phyloP scores from a whole-genome alignment of 2,113 vertebrate genomes.

The Trochalopteron elliotii region DNA sequence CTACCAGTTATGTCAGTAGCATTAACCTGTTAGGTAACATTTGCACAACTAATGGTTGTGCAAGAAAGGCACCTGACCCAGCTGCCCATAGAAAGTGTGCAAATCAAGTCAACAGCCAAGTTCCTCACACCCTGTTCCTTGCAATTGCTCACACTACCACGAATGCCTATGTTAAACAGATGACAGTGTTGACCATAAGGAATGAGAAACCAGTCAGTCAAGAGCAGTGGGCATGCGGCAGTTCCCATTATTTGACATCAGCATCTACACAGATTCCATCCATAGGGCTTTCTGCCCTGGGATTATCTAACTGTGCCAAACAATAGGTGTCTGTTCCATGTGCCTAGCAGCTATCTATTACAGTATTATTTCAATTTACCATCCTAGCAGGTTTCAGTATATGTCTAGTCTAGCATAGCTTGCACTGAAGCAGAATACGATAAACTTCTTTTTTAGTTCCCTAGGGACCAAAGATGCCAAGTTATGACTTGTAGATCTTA shows the following conservation, averaged over 20 bases:
- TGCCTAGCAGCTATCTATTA: background rate
- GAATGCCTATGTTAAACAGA: background rate
- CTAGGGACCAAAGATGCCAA: background rate
- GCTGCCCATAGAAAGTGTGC: background rate
- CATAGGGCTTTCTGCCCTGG: background rate
- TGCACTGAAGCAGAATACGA: background rate
- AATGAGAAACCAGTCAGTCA: background rate
- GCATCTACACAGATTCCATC: rapidly evolving
- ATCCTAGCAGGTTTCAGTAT: background rate
- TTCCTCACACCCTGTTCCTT: background rate
- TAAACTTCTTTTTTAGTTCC: background rate
- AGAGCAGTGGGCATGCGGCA: background rate
- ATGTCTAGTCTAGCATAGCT: background rate
- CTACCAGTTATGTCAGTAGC: background rate
- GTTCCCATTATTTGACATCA: background rate
- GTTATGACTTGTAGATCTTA: constrained; percentile 48
- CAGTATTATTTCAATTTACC: background rate
- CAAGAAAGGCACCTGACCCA: background rate
- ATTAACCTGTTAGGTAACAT: background rate
- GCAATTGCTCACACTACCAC: background rate
- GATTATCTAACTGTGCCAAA: background rate
- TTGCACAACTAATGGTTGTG: background rate
- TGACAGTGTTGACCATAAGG: background rate
- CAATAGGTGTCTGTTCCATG: background rate
- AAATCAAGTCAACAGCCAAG: background rate